A percentile compares a stretch with the other conserved stretches of the same genome.
phyloP scores from a whole-genome alignment of 2,113 vertebrate species.

The Crocuta crocuta region DNA sequence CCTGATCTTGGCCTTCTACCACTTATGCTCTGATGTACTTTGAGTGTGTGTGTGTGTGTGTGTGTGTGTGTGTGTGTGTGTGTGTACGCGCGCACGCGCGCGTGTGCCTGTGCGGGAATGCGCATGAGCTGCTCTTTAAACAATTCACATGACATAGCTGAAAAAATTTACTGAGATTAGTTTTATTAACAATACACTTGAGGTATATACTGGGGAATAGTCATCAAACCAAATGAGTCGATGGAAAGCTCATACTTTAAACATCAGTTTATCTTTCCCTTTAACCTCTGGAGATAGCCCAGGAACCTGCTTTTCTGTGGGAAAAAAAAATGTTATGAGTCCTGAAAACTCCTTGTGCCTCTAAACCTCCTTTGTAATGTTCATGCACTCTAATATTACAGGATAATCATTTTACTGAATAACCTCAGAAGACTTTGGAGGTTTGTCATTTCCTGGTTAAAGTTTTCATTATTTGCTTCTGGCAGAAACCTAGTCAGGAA shows the following conservation, averaged over 20 bases:
- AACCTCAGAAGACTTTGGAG: conserved; percentile 73
- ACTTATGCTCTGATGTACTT: not conserved
- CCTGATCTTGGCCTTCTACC: not conserved
- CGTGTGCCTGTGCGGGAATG: too few relatives aligned
- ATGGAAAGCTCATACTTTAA: conserved; percentile 27
- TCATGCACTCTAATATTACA: conserved; percentile 58
- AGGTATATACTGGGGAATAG: not conserved
- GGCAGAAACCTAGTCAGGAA: conserved; percentile 71
- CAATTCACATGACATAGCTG: not conserved
- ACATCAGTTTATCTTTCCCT: conserved; percentile 40
- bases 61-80: not conserved
- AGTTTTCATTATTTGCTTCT: conserved; percentile 80
- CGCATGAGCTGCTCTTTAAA: not conserved
- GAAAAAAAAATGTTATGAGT: conserved; percentile 64
- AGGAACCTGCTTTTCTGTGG: conserved; percentile 29
- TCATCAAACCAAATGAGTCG: not conserved
- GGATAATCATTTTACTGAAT: conserved; percentile 68
- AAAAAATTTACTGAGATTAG: not conserved
- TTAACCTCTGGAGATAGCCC: conserved; percentile 58
- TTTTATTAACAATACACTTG: not conserved
- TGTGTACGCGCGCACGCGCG: too few relatives aligned
- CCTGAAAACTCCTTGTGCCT: conserved; percentile 56
- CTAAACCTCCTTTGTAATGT: conserved; percentile 63
- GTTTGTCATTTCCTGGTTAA: conserved; percentile 78
- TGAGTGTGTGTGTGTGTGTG: not conserved